Conservation (phyloP, 2,888 invertebrate species). For the Latrodectus elegans region DNA sequence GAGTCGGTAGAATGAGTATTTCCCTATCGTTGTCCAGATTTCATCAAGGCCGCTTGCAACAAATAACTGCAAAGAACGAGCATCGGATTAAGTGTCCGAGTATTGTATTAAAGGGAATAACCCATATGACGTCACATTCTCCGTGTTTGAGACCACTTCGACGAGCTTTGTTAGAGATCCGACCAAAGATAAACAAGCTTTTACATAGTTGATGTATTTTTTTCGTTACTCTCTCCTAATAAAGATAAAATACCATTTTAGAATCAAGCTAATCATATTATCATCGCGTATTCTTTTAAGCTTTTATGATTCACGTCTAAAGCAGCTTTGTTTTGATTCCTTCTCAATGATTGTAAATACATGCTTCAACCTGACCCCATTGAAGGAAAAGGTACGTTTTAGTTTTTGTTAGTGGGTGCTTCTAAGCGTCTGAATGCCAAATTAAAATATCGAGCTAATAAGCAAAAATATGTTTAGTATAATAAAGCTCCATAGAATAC, state of each 20-base stretch:
- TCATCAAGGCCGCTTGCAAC: not conserved
- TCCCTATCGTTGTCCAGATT: not conserved
- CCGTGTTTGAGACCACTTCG: not conserved
- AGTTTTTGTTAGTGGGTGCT: no score
- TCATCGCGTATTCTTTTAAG: not conserved
- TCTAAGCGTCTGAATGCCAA: no score
- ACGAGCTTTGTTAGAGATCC: not conserved
- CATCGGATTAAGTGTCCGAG: not conserved
- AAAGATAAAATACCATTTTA: not conserved
- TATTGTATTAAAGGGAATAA: conserved; percentile 15
- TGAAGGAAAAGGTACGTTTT: no score
- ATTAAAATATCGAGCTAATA: no score
- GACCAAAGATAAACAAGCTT: not conserved
- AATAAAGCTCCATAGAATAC: no score
- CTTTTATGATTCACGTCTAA: conserved; percentile 1
- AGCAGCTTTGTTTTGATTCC: not conserved
- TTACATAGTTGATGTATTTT: not conserved
- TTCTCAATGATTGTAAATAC: no score
- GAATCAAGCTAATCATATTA: not conserved
- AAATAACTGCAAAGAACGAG: not conserved
- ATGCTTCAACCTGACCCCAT: no score
- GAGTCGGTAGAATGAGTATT: not conserved
- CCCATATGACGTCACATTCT: conserved; percentile 10
- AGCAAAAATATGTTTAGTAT: no score
- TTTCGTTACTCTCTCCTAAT: not conserved